Conservation (phyloP, 2,797 vertebrate genomes). For the Dryobates pubescens region DNA sequence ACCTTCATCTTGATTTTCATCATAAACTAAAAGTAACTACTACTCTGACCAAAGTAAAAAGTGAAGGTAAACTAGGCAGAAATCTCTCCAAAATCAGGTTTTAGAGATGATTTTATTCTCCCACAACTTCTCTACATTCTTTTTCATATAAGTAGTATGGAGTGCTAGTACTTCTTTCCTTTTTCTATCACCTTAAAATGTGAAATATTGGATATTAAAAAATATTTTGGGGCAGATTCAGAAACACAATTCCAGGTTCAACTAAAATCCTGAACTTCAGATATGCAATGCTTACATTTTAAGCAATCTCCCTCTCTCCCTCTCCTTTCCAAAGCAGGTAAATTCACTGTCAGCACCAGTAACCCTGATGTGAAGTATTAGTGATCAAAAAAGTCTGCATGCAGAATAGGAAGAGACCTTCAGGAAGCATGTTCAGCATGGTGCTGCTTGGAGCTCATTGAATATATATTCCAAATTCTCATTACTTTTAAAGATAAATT, state of each 20-base stretch:
- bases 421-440: not conserved
- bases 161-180: not conserved
- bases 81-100: not conserved
- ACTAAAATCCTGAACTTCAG: not conserved
- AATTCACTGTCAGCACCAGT: not conserved
- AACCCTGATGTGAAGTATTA: not conserved
- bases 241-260: not conserved
- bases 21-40: not conserved
- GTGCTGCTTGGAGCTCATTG: not conserved
- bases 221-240: not conserved
- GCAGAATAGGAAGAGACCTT: not conserved
- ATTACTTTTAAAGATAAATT: not conserved
- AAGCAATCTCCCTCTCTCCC: not conserved
- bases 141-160: not conserved
- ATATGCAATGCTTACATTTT: not conserved
- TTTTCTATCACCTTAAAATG: not conserved
- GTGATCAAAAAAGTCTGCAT: not conserved
- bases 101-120: not conserved
- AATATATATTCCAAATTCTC: not conserved
- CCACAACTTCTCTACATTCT: not conserved
- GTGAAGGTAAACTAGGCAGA: not conserved
- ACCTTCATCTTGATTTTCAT: not conserved
- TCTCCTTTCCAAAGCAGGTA: not conserved
- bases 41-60: not conserved
- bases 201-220: not conserved